phyloP scores from a whole-genome alignment of 2,797 vertebrate species.

The Hoplostethus mediterraneus region DNA sequence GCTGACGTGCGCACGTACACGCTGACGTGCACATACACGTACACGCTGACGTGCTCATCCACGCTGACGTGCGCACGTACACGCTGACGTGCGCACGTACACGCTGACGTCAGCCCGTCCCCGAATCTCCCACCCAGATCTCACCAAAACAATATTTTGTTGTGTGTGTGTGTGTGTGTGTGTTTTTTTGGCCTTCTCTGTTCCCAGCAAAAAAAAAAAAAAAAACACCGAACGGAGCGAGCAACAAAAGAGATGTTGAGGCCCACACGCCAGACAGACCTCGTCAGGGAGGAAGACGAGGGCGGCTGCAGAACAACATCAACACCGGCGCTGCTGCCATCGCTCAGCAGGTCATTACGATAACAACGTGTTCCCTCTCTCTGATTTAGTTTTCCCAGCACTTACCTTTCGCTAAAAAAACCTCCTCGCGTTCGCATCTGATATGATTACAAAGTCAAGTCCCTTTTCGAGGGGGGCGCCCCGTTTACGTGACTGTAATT shows the following conservation, averaged over 20 bases:
- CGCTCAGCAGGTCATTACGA: slow-evolving; percentile 82
- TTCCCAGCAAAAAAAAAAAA: slow-evolving; percentile 31
- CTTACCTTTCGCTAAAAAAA: slow-evolving; percentile 77
- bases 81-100: slow-evolving; percentile 68
- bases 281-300: slow-evolving; percentile 54
- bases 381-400: slow-evolving; percentile 78
- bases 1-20: slow-evolving; percentile 68
- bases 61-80: too few species aligned
- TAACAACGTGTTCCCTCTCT: slow-evolving; percentile 77
- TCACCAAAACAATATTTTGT: slow-evolving; percentile 79
- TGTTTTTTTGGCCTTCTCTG: slow-evolving; percentile 62
- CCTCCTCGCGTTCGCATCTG: slow-evolving; percentile 75
- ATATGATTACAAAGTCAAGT: slow-evolving; percentile 82
- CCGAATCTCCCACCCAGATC: slow-evolving; percentile 68
- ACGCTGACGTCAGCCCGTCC: slow-evolving; percentile 65
- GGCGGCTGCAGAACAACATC: slow-evolving; percentile 72
- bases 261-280: slow-evolving; percentile 71
- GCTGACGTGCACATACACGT: slow-evolving; percentile 69
- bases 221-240: slow-evolving; percentile 41
- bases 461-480: slow-evolving; percentile 70
- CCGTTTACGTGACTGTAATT: slow-evolving; percentile 73
- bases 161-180: too few species aligned
- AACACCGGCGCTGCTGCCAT: slow-evolving; percentile 71
- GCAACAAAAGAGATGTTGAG: slow-evolving; percentile 67
- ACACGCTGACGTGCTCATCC: slow-evolving; percentile 69